phyloP scores from a whole-genome alignment of 2,113 vertebrate species.

The Smithornis capensis region DNA sequence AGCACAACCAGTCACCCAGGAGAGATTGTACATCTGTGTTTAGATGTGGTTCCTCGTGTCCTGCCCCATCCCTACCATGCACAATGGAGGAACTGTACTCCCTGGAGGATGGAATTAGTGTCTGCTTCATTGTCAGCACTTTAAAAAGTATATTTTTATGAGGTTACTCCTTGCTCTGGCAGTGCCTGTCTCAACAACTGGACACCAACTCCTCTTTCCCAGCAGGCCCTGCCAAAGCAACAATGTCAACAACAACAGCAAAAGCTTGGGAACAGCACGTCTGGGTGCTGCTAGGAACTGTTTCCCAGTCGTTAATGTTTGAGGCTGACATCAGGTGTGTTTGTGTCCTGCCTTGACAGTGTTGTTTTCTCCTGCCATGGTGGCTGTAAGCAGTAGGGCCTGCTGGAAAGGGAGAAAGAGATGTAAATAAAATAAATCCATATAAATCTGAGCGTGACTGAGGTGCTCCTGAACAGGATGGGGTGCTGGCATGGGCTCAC shows the following conservation, averaged over 20 bases:
- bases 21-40: neutral
- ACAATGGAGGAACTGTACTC: neutral
- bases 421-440: neutral
- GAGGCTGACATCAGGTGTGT: neutral
- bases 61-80: neutral
- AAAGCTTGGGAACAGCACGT: neutral
- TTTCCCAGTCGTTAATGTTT: neutral
- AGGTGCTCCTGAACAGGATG: neutral
- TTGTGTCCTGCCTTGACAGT: fast-evolving
- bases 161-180: neutral
- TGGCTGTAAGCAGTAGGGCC: neutral
- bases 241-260: neutral
- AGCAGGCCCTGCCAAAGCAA: neutral
- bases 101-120: neutral
- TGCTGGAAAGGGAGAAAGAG: neutral
- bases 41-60: neutral
- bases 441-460: neutral
- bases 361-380: fast-evolving
- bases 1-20: neutral
- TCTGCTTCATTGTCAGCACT: neutral
- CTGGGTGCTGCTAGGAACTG: neutral
- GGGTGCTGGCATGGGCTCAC: neutral
- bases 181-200: neutral
- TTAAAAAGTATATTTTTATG: neutral
- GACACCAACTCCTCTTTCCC: neutral